Percentiles rank a stretch among this genome's conserved stretches.
Evolutionary conservation across 2,797 vertebrate species (phyloP).

Genomic region (Melanotaenia nigrans): DNA sequence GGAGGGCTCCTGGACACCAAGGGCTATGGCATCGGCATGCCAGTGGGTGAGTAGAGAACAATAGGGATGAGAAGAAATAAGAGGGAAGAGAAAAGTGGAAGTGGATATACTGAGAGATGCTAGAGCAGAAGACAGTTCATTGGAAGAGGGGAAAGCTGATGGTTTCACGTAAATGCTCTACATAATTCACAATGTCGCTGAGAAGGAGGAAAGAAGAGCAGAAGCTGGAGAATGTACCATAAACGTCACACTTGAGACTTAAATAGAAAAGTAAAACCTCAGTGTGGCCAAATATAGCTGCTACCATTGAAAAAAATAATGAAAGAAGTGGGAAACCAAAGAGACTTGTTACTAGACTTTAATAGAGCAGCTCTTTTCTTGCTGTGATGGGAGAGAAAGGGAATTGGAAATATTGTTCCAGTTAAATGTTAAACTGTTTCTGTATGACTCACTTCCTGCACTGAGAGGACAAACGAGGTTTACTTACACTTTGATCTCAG

Average conservation of each 20-base stretch:
- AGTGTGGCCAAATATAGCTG: conserved; percentile 51
- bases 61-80: background rate
- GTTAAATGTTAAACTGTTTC: conserved; percentile 31
- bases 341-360: conserved; percentile 33
- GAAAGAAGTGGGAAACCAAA: conserved; percentile 56
- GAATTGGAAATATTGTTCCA: conserved; percentile 47
- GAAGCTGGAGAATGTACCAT: conserved; percentile 36
- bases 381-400: conserved; percentile 41
- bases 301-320: conserved; percentile 48
- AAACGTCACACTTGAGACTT: conserved; percentile 48
- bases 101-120: background rate
- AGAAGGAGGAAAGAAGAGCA: conserved; percentile 35
- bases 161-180: conserved; percentile 25
- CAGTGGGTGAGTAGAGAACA: conserved; percentile 87
- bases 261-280: conserved; percentile 56
- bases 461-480: conserved; percentile 36
- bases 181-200: conserved; percentile 45
- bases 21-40: conserved; percentile 99
- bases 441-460: background rate
- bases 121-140: conserved; percentile 13
- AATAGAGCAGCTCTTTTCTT: conserved; percentile 32
- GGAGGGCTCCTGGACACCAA: conserved; percentile 99
- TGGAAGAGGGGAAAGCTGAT: conserved; percentile 21
- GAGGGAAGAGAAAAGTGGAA: background rate
- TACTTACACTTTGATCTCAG: conserved; percentile 56